Evolutionary conservation across 2,888 invertebrate species (phyloP), one percentile per base, ranked within the genome.

Genomic region (Phalera bucephala): DNA sequence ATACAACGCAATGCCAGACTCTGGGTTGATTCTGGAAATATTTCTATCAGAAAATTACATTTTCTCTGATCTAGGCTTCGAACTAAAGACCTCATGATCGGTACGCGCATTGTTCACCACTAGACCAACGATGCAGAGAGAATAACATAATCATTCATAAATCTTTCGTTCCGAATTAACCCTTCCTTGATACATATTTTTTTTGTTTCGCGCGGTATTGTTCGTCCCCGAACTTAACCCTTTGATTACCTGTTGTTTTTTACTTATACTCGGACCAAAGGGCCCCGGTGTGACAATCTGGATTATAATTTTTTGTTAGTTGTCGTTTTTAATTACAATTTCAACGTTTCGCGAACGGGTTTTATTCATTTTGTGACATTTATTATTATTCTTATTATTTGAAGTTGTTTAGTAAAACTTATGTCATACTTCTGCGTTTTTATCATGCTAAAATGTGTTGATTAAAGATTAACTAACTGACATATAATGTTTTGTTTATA

Each of bases 171-270:
- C 61, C 53, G 52, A 65, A 70, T 73, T 56, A 72, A 76, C 83
- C 84, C 82, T 78, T 73, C 84, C 82, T 78, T 73, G 53, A 67
- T 55, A 38, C 31, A 43, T 33, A 36, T 61, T 77, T 80, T 80
- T 77, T 43, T 60, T 45, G 3, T 7, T 21, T 21, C 2, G 4
- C 8, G 46, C 40, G 38, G 31, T 60, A 59, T 69, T 73, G 71
- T 80, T 75, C 72, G 73, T 71, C 67, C 65, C 51, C 51, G 53
- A 62, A 59, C 52, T 63, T 74, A 83, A 83, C 87, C 88, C 87
- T 82, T 80, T 71, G 71, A 72, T 80, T 86, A 86, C 87, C 87
- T 87, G 87, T 76, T 74, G 70, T 76, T 70, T 76, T 72, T 66
- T 58, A 45, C 49, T 59, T 45, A 50, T 54, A 52, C n/a, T n/a